These are phyloP conservation scores for Charaxes varanes DNA, from an alignment of 1,140 invertebrate species.

Conservation along the genomic window DNA sequence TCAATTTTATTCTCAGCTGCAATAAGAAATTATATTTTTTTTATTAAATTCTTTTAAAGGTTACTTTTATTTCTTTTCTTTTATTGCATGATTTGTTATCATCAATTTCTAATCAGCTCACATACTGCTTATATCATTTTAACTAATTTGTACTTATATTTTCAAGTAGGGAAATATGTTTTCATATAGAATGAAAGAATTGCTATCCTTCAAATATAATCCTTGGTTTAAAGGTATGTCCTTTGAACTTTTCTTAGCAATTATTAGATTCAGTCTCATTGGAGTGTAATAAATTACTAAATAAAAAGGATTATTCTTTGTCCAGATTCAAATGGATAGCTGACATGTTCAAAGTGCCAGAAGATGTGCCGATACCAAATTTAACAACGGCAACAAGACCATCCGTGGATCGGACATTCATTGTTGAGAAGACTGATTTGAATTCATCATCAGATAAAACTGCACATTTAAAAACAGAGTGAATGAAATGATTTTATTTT, in stretches of 20 bases:
- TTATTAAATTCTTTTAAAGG: no score
- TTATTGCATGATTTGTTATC: not conserved
- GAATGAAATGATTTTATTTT: no score
- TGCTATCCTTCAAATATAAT: no score
- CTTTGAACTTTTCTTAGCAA: no score
- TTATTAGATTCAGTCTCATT: slow-evolving; percentile 38
- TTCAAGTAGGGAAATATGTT: no score
- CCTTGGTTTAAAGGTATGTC: no score
- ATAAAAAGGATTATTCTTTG: slow-evolving; percentile 21
- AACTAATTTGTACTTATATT: no score
- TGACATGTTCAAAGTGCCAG: slow-evolving; percentile 40
- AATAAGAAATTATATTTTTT: no score
- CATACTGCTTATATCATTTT: no score
- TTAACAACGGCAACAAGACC: slow-evolving; percentile 12
- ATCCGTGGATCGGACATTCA: slow-evolving; percentile 31
- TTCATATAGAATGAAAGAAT: no score
- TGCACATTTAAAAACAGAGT: slow-evolving; percentile 31
- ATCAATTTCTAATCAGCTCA: not conserved
- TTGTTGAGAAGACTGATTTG: slow-evolving; percentile 24
- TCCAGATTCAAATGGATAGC: slow-evolving; percentile 59
- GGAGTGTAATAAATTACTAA: slow-evolving; percentile 11
- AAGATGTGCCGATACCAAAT: slow-evolving; percentile 21
- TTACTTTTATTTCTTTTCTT: no score
- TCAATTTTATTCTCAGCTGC: no score
- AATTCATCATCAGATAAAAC: slow-evolving; percentile 20